Evolutionary conservation across 1,140 invertebrate genomes (phyloP), one percentile per base, ranked within the genome.

Genomic region (Heliconius congener): DNA sequence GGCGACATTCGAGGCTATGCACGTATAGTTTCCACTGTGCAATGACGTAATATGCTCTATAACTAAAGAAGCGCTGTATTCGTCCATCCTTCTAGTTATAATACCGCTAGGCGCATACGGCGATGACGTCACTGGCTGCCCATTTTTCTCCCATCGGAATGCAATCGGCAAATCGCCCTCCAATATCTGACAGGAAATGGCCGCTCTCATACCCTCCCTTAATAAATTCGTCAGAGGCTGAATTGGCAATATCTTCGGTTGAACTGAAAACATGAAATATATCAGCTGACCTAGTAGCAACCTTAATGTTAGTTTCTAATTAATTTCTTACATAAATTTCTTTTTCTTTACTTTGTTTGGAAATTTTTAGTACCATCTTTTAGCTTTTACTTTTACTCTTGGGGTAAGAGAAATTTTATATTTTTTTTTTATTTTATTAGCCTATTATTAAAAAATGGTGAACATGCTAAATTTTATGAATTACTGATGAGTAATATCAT

Each of bases 161-260:
- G 96, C 97, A 81, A 99, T 97, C 27, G 98, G 98, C 81, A 98
- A 96, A 95, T 99, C 98, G 18, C 99, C 99, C 94, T 98, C 98
- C 88, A 98, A 96, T 83, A 99, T 98, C 87, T 98, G 97, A 94
- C 99, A 99, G 78, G 98, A 97, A 82, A 99, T 97, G 39, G 98
- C 98, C 13, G 98, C 98, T 79, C 98, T 95, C 96, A 98, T 98
- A 18, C 98, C 98, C 95, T 99, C 98, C 77, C 97, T 96, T 75
- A 98, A 94, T 85, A 97, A 95, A 87, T 97, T 96, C 46, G 96
- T 97, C 94, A 98, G 96, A 66, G 98, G 96, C 94, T 98, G 96
- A 84, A 97, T 98, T 34, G 97, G 97, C 94, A 98, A 96, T 90
- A 98, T 98, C 95, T 97, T 98, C 75, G 98, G 98, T 77, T 97